Evolutionary conservation across 2,113 vertebrate species (phyloP).

Genomic region (Kryptolebias marmoratus): DNA sequence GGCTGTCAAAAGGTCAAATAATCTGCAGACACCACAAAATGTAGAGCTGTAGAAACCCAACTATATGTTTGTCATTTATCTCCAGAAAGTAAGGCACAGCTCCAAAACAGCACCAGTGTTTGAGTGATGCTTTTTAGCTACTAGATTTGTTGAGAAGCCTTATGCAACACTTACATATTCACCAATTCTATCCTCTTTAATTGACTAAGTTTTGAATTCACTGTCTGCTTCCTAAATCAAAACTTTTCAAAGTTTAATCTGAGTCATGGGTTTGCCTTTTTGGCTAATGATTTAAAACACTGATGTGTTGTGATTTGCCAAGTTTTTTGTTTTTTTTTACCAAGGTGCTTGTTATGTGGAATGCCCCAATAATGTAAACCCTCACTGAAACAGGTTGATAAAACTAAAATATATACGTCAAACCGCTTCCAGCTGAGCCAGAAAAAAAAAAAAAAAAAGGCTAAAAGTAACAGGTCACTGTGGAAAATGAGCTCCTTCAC

Average conservation of each 20-base stretch:
- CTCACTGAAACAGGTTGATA: no score
- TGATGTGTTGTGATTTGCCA: not conserved
- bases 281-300: not conserved
- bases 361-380: no score
- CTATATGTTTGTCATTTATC: slow-evolving; percentile 21
- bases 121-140: not conserved
- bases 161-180: slow-evolving; percentile 10
- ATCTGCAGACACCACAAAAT: slow-evolving; percentile 9
- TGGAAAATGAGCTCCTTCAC: no score
- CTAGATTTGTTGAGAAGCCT: not conserved
- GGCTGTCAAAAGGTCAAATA: slow-evolving; percentile 37
- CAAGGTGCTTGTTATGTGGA: no score
- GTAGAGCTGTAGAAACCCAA: slow-evolving; percentile 1
- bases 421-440: no score
- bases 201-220: not conserved
- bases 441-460: no score
- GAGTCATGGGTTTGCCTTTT: not conserved
- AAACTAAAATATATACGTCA: no score
- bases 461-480: no score
- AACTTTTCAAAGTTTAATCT: slow-evolving; percentile 16
- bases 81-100: slow-evolving; percentile 4
- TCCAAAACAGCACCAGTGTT: slow-evolving; percentile 13
- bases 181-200: not conserved
- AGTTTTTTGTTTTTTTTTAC: not conserved
- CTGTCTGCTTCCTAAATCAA: not conserved